Evolutionary conservation across 2,113 vertebrate genomes (phyloP), one percentile per base, ranked within the genome.

Genomic region (Hemiscyllium ocellatum): DNA sequence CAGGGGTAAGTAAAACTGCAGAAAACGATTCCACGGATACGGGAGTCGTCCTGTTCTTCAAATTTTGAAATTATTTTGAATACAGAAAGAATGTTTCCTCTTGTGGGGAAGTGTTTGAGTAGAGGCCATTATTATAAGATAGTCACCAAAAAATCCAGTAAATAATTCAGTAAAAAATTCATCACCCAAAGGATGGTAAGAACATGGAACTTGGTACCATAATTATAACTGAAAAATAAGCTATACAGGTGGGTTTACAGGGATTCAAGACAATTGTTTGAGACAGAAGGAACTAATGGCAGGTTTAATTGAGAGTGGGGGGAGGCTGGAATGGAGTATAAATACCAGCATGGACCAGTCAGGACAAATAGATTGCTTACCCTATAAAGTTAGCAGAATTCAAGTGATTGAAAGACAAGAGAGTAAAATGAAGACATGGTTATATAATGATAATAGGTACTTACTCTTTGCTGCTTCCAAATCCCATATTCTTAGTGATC

Each of bases 401-500:
- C 37, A 70, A 68, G 22, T 22, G n/a, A 68, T 94, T 20, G 19
- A 19, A 94, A 42, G 12, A 8, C 7, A 94, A 10, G 3, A 37
- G 52, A 3, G 26, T 89, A 70, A 69, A 94, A 70, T 69, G 22
- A 2, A 0, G 22, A 95, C 29, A 52, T 42, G 72, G 26, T 91
- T 66, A 33, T 29, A 95, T 22, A 42, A 76, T 22, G 52, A 91
- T 87, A 2, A 0, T 0, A 0, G 12, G 85, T n/a, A 96, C 98
- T 96, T 97, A 99, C 99, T 98, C 98, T 99, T 99, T 93, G 99
- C 99, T 96, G 99, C 99, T 97, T 99, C 99, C 97, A 99, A 97
- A 96, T 99, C 99, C 99, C 99, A 99, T 93, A 99, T 97, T 1
- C 98, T 97, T 96, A 99, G 98, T 66, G 99, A 99, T 56, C 99